A percentile compares a stretch with the other conserved stretches of the same genome.
Evolutionary conservation across 1,140 invertebrate species (phyloP).

Genomic region (Drosophila nigrodunni): DNA sequence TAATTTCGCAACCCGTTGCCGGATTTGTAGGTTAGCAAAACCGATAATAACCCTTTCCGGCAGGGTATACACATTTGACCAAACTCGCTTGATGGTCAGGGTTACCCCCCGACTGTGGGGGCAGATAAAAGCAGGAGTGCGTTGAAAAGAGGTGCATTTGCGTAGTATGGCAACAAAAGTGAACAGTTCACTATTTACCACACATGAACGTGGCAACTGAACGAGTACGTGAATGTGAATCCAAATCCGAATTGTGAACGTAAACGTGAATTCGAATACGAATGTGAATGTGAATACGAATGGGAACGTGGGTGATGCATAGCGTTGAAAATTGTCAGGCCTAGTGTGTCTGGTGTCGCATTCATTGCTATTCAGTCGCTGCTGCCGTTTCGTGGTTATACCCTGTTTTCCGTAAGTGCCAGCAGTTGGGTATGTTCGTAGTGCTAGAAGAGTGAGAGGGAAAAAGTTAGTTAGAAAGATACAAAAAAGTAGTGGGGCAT

Average conservation of each 20-base stretch:
- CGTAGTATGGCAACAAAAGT: constrained; percentile 32
- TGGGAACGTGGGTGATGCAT: constrained; percentile 59
- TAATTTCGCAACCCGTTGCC: neutral
- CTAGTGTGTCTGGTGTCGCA: constrained; percentile 73
- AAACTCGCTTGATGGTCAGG: neutral
- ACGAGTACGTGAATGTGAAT: constrained; percentile 18
- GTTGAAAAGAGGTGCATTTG: neutral
- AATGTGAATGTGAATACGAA: constrained; percentile 26
- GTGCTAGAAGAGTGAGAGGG: neutral
- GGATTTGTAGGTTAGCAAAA: constrained; percentile 1
- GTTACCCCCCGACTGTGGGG: neutral
- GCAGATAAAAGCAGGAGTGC: neutral
- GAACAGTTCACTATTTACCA: constrained; percentile 74
- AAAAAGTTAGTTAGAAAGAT: neutral
- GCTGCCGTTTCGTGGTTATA: constrained; percentile 68
- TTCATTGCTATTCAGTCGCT: constrained; percentile 79
- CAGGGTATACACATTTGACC: constrained; percentile 33
- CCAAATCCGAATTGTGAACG: constrained; percentile 21
- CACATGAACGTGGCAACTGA: constrained; percentile 40
- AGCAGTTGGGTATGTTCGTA: neutral
- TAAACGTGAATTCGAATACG: constrained; percentile 41
- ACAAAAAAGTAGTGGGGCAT: neutral
- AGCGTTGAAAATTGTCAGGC: constrained; percentile 71
- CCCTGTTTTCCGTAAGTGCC: neutral
- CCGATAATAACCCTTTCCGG: constrained; percentile 9